Conservation (phyloP, 2,113 vertebrate genomes). For the Sapajus apella region DNA sequence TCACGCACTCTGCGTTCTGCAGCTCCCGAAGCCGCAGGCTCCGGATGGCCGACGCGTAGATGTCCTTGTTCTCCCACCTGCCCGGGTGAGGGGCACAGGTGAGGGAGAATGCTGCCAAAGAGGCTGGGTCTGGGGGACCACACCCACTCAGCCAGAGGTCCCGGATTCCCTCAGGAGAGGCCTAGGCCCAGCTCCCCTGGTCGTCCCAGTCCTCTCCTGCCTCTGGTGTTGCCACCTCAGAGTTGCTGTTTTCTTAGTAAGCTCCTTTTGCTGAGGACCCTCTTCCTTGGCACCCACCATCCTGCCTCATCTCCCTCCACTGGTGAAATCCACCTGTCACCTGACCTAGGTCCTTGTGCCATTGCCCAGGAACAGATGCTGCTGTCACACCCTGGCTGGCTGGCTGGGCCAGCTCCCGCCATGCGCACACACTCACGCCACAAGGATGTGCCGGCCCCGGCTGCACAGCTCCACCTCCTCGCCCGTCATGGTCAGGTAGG, state of each 20-base stretch:
- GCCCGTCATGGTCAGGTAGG: conserved; percentile 93
- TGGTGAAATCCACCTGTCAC: fast-evolving
- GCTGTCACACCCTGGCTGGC: not conserved
- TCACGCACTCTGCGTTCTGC: conserved; percentile 93
- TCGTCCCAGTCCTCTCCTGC: not conserved
- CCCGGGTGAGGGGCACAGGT: not conserved
- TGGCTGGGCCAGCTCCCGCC: not conserved
- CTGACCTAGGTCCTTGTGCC: fast-evolving
- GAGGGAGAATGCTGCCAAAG: not conserved
- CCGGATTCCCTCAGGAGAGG: not conserved
- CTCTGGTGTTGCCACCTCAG: not conserved
- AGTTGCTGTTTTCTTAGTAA: not conserved
- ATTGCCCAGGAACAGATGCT: not conserved
- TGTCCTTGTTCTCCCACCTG: conserved; percentile 98
- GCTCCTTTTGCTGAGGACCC: not conserved
- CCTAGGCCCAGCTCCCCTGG: not conserved
- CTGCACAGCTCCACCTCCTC: conserved; percentile 97
- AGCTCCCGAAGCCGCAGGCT: conserved; percentile 93
- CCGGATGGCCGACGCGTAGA: conserved; percentile 92
- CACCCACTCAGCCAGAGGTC: not conserved
- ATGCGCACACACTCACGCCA: conserved; percentile 85
- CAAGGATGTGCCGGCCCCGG: conserved; percentile 90
- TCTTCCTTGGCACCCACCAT: fast-evolving
- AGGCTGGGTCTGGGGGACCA: not conserved
- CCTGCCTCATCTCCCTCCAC: not conserved